Evolutionary conservation across 2,797 vertebrate genomes (phyloP).

Genomic region (Trichosurus vulpecula): DNA sequence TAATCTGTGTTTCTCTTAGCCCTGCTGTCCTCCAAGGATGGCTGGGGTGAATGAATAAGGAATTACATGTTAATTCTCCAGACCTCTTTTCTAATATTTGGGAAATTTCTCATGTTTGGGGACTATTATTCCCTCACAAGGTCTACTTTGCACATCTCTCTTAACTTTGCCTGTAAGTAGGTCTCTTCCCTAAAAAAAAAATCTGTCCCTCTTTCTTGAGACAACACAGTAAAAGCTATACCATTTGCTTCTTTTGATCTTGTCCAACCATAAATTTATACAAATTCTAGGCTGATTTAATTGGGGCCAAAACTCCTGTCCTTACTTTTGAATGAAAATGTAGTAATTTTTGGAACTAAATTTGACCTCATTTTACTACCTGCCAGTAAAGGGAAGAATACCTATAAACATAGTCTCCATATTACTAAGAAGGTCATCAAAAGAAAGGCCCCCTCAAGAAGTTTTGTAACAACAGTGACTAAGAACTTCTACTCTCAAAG

Average conservation of each 20-base stretch:
- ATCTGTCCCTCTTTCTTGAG: not conserved
- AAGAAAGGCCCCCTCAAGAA: not conserved
- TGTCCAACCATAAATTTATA: not conserved
- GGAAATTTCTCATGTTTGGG: constrained; percentile 26
- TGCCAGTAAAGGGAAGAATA: not conserved
- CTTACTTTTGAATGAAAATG: not conserved
- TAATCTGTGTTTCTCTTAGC: not conserved
- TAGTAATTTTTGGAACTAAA: not conserved
- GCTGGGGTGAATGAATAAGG: constrained; percentile 38
- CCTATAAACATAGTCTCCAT: not conserved
- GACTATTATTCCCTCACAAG: constrained; percentile 3
- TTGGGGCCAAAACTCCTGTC: not conserved
- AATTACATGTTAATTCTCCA: constrained; percentile 37
- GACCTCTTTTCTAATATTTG: constrained; percentile 23
- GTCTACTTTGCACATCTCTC: constrained; percentile 25
- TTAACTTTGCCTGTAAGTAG: constrained; percentile 12
- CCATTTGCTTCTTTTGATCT: not conserved
- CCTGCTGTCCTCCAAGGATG: constrained; percentile 19
- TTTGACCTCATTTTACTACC: not conserved
- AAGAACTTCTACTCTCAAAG: not conserved
- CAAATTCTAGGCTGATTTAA: not conserved
- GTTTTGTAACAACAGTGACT: not conserved
- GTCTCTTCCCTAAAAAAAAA: not conserved
- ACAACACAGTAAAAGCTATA: not conserved
- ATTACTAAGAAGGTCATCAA: not conserved